phyloP scores from a whole-genome alignment of 2,113 vertebrate genomes.

The Ammodytes dubius region DNA sequence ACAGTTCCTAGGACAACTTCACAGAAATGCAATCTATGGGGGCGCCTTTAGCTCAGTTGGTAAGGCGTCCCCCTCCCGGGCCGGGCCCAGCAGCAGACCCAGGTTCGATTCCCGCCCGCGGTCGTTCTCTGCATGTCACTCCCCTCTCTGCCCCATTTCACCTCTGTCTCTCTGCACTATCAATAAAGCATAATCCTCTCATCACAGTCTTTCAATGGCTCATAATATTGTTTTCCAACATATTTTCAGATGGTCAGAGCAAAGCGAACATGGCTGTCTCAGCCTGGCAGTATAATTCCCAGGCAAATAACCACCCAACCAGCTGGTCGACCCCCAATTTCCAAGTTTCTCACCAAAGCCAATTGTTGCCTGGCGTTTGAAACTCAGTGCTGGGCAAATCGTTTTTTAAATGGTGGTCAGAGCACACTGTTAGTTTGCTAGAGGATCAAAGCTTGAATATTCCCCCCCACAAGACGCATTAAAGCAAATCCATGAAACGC shows the following conservation, averaged over 20 bases:
- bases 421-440: constrained; percentile 15
- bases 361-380: constrained; percentile 40
- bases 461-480: constrained; percentile 52
- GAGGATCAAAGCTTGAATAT: constrained; percentile 48
- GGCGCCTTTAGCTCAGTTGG: too few species aligned
- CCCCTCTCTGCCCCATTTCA: too few species aligned
- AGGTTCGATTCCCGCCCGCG: too few species aligned
- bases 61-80: too few species aligned
- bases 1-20: not conserved
- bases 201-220: not conserved
- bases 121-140: too few species aligned
- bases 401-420: constrained; percentile 38
- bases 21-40: not conserved
- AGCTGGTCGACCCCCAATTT: constrained; percentile 45
- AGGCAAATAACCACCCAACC: constrained; percentile 53
- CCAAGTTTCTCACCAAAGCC: constrained; percentile 41
- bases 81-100: too few species aligned
- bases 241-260: constrained; percentile 24
- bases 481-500: constrained; percentile 47
- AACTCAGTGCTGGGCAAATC: constrained; percentile 4
- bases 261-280: constrained; percentile 39
- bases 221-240: not conserved
- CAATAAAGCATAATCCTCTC: too few species aligned
- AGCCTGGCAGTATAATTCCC: constrained; percentile 33
- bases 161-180: too few species aligned